Percentiles rank a stretch among this genome's conserved stretches.
phyloP scores from a whole-genome alignment of 2,113 vertebrate species.

The Coptodon rendalli region DNA sequence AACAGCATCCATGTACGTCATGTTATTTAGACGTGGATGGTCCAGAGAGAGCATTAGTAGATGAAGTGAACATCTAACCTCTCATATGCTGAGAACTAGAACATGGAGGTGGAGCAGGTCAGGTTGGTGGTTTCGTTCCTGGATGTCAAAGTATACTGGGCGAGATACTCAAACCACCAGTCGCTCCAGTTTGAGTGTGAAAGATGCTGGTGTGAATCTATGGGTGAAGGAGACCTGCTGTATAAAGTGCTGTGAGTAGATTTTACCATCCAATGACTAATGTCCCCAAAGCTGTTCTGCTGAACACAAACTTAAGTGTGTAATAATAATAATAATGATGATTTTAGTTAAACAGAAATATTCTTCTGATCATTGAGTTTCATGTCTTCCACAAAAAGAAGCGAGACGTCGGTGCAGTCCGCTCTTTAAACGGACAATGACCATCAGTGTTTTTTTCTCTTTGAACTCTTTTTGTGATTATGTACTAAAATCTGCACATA shows the following conservation, averaged over 20 bases:
- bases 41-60: neutral
- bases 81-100: neutral
- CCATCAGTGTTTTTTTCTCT: neutral
- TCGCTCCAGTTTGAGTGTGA: neutral
- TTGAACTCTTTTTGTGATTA: neutral
- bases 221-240: neutral
- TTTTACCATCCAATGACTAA: accelerated
- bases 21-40: neutral
- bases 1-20: accelerated
- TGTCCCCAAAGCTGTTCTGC: neutral
- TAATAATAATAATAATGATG: neutral
- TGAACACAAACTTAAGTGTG: accelerated
- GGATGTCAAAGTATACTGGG: neutral
- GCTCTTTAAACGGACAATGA: neutral
- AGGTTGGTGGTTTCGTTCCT: accelerated
- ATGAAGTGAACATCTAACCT: neutral
- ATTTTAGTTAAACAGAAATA: neutral
- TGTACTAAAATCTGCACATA: neutral
- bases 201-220: accelerated
- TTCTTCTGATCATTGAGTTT: accelerated
- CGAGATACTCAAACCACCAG: accelerated
- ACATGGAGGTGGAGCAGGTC: neutral
- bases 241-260: neutral
- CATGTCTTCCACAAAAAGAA: neutral
- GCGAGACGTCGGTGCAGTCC: neutral